These are phyloP conservation scores for Thecophora atra DNA, from an alignment of 2,888 invertebrate species.

Conservation along the genomic window DNA sequence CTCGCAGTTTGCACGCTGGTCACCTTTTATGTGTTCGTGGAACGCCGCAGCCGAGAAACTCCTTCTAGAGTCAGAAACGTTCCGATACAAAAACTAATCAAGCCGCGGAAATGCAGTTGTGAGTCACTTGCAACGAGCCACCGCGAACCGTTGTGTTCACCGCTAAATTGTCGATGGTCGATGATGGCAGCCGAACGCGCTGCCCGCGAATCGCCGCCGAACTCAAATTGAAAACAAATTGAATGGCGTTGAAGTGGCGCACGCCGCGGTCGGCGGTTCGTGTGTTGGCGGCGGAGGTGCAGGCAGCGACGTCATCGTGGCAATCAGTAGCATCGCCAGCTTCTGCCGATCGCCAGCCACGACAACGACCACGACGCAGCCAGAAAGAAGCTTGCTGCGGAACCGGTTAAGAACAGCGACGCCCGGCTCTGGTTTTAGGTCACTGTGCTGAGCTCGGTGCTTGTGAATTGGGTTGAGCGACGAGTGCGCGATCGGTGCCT, in stretches of 20 bases:
- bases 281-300: background rate
- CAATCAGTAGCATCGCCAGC: background rate
- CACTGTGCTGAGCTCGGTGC: conserved; percentile 16
- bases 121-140: background rate
- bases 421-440: conserved; percentile 16
- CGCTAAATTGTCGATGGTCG: conserved; percentile 19
- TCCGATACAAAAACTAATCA: background rate
- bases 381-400: background rate
- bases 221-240: conserved; percentile 45
- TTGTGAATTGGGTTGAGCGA: conserved; percentile 38
- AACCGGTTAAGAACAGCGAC: conserved; percentile 3
- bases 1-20: background rate
- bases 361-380: background rate
- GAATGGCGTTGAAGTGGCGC: conserved; percentile 29
- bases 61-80: background rate
- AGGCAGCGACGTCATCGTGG: background rate
- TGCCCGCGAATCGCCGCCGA: conserved; percentile 34
- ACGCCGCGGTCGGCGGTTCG: background rate
- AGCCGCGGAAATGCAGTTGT: background rate
- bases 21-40: background rate
- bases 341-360: background rate
- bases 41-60: background rate
- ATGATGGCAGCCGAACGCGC: conserved; percentile 3
- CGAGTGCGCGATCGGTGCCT: conserved; percentile 18
- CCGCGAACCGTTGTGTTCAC: conserved; percentile 14